Conservation (phyloP, 2,888 invertebrate genomes). For the Ephialtes manifestator region DNA sequence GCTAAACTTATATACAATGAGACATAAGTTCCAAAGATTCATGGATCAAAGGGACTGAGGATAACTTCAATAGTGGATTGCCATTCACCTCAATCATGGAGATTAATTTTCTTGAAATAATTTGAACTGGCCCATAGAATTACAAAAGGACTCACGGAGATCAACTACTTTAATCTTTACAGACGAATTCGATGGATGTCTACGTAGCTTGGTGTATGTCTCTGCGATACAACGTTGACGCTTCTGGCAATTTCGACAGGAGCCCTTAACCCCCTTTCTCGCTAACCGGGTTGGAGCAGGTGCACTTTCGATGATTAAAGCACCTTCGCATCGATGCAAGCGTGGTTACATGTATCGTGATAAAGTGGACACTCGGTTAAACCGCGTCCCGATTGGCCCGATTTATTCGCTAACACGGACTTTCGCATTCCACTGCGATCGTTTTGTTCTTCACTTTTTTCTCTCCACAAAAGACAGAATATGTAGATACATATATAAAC, state of each 20-base stretch:
- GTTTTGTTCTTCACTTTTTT: neutral
- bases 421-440: neutral
- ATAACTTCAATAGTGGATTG: slow-evolving; percentile 24
- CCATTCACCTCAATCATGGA: neutral
- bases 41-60: slow-evolving; percentile 5
- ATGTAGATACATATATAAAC: too few relatives aligned
- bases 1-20: neutral
- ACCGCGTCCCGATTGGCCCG: neutral
- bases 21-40: neutral
- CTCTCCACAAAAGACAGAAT: too few relatives aligned
- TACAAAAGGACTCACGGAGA: too few relatives aligned
- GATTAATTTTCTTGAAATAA: too few relatives aligned
- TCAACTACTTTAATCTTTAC: slow-evolving; percentile 32
- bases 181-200: slow-evolving; percentile 10
- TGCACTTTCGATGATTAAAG: slow-evolving; percentile 66
- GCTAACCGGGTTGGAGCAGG: slow-evolving; percentile 16
- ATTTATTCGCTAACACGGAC: neutral
- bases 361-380: slow-evolving; percentile 47
- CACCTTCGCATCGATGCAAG: slow-evolving; percentile 41
- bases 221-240: slow-evolving; percentile 10
- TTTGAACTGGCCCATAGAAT: too few relatives aligned
- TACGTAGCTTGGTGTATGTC: neutral
- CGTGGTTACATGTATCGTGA: slow-evolving; percentile 29
- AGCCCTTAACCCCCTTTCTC: slow-evolving; percentile 1
- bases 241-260: slow-evolving; percentile 35